Percentiles rank a stretch among this genome's conserved stretches.
Conservation (phyloP, 2,797 vertebrate species). For the Labeo calbasu region DNA sequence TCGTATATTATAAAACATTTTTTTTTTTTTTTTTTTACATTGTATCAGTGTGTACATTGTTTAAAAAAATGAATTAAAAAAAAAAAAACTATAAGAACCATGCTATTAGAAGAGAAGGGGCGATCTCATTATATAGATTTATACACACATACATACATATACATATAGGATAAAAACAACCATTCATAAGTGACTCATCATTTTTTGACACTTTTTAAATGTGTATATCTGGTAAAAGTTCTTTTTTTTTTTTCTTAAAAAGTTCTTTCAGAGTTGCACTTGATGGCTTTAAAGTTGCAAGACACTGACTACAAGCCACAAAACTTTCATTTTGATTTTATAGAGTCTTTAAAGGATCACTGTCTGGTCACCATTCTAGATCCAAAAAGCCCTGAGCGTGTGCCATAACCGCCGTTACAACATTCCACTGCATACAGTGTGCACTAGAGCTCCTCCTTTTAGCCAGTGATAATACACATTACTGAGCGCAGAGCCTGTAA, state of each 20-base stretch:
- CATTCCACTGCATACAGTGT: neutral
- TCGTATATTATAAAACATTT: no score
- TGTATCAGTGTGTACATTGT: no score
- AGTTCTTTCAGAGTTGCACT: neutral
- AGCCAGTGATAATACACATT: slow-evolving; percentile 55
- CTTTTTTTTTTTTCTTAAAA: neutral
- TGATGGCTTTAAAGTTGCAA: neutral
- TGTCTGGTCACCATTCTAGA: neutral
- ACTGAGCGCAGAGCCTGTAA: slow-evolving; percentile 44
- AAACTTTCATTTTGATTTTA: neutral
- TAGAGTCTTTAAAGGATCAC: slow-evolving; percentile 3
- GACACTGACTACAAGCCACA: neutral
- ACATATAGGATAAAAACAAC: neutral
- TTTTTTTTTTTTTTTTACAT: no score
- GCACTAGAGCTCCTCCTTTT: slow-evolving; percentile 8
- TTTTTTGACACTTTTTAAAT: neutral
- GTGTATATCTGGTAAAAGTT: neutral
- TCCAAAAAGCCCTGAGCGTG: neutral
- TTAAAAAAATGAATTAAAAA: no score
- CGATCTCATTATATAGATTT: no score
- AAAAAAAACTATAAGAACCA: no score
- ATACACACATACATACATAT: no score
- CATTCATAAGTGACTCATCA: neutral
- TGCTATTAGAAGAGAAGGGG: no score
- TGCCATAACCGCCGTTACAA: neutral